A percentile compares a stretch with the other conserved stretches of the same genome.
Conservation (phyloP, 2,888 invertebrate genomes). For the Oscheius sp. region DNA sequence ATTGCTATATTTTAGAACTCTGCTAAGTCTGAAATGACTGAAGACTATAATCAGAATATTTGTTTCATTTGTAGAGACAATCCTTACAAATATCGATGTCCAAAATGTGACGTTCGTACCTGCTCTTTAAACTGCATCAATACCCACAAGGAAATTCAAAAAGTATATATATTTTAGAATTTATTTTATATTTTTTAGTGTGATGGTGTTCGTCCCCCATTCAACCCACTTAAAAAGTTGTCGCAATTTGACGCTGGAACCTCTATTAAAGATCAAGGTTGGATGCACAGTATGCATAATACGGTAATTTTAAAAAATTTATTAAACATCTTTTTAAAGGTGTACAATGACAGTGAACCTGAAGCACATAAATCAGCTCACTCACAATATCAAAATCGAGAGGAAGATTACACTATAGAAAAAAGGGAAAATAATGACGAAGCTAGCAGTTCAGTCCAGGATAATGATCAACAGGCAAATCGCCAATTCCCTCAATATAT, state of each 20-base stretch:
- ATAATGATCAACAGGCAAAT: neutral
- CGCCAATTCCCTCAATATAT: conserved; percentile 6
- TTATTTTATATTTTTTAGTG: conserved; percentile 51
- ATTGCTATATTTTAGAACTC: neutral
- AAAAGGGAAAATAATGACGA: neutral
- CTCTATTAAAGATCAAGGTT: conserved; percentile 56
- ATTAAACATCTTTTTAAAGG: neutral
- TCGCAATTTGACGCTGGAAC: conserved; percentile 47
- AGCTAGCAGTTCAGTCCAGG: too few species aligned
- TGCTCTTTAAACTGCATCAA: conserved; percentile 63
- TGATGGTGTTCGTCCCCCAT: conserved; percentile 57
- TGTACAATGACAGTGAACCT: neutral
- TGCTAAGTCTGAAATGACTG: too few species aligned
- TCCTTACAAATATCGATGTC: conserved; percentile 59
- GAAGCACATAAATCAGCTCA: neutral
- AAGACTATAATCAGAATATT: conserved; percentile 36
- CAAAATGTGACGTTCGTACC: conserved; percentile 58
- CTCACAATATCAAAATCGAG: neutral
- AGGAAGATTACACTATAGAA: neutral
- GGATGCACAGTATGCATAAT: conserved; percentile 26
- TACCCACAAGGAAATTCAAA: conserved; percentile 54
- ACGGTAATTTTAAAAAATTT: neutral
- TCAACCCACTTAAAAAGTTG: conserved; percentile 39
- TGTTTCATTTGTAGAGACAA: conserved; percentile 47
- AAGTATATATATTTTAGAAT: conserved; percentile 32